These are phyloP conservation scores for Chinchilla lanigera DNA, from an alignment of 2,113 vertebrate genomes.

Conservation along the genomic window DNA sequence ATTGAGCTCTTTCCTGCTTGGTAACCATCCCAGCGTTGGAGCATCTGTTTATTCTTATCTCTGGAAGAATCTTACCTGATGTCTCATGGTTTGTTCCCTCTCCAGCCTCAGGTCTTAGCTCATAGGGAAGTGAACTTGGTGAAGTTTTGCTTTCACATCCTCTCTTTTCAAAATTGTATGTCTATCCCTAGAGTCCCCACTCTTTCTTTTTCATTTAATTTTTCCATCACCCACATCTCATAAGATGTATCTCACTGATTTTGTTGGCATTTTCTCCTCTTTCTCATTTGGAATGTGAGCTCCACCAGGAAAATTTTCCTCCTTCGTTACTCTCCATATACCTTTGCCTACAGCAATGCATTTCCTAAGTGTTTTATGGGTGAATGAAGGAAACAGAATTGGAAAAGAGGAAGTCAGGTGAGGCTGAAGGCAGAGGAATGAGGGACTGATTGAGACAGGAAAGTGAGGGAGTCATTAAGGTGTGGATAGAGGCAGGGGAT, in stretches of 20 bases:
- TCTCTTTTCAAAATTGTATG: background rate
- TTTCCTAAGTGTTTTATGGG: background rate
- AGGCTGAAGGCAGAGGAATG: background rate
- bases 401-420: background rate
- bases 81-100: background rate
- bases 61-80: background rate
- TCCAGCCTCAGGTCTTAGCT: background rate
- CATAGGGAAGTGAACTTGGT: background rate
- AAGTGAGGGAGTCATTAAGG: background rate
- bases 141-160: background rate
- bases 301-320: background rate
- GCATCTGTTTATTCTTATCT: background rate
- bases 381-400: background rate
- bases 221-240: background rate
- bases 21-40: background rate
- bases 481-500: background rate
- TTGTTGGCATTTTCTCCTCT: background rate
- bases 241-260: background rate
- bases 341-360: background rate
- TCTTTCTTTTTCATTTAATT: background rate
- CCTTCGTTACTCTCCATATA: background rate
- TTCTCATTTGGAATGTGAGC: background rate
- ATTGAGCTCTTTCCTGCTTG: background rate
- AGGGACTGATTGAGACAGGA: background rate
- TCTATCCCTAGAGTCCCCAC: background rate